phyloP scores from a whole-genome alignment of 2,113 vertebrate species.

The Gracilinanus agilis region DNA sequence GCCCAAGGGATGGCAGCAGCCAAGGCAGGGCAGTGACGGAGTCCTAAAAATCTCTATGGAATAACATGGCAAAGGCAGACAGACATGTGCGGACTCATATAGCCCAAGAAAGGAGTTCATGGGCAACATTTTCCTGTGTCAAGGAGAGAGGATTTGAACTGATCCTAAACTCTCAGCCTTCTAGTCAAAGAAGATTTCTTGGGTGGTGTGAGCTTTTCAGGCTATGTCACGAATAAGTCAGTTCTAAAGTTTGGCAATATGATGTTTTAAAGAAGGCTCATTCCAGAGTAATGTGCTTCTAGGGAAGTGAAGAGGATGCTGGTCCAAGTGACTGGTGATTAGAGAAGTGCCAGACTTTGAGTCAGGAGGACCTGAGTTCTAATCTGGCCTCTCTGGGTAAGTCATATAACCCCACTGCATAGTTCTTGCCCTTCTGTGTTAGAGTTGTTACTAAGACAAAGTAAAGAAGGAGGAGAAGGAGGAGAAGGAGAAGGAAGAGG shows the following conservation, averaged over 20 bases:
- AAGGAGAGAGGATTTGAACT: background rate
- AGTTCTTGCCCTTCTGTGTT: no score
- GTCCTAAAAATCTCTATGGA: background rate
- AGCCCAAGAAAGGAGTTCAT: background rate
- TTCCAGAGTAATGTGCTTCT: background rate
- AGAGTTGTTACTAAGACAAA: no score
- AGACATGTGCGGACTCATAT: background rate
- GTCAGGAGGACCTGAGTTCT: no score
- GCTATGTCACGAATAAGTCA: background rate
- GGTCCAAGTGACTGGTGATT: background rate
- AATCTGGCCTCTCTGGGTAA: no score
- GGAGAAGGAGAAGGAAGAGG: no score
- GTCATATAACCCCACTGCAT: no score
- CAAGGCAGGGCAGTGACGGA: background rate
- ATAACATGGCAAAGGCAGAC: background rate
- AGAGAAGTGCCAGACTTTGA: background rate
- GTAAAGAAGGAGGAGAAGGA: no score
- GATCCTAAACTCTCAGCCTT: background rate
- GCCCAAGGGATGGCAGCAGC: background rate
- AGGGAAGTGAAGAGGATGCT: background rate
- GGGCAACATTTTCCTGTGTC: background rate
- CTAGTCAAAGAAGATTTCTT: background rate
- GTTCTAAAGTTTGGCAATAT: background rate
- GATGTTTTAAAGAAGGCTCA: background rate
- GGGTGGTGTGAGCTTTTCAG: background rate